A percentile compares a stretch with the other conserved stretches of the same genome.
Evolutionary conservation across 1,140 invertebrate species (phyloP).

Genomic region (Plectrocnemia conspersa): DNA sequence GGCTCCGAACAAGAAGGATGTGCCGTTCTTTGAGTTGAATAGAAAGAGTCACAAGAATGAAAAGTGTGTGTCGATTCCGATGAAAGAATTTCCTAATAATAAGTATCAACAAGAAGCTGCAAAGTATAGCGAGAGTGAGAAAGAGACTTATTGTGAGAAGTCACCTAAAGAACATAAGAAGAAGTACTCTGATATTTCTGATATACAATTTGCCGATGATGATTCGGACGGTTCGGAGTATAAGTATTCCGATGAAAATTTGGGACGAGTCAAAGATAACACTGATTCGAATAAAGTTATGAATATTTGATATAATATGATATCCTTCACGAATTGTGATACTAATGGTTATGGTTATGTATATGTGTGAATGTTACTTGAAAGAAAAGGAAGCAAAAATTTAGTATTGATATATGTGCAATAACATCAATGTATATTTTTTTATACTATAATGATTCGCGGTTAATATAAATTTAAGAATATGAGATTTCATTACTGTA

Average conservation of each 20-base stretch:
- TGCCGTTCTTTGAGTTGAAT: conserved; percentile 21
- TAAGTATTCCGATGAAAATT: conserved; percentile 37
- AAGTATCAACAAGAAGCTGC: conserved; percentile 39
- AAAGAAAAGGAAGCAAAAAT: background rate
- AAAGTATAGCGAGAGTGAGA: conserved; percentile 41
- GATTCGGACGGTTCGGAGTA: conserved; percentile 49
- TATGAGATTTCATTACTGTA: too few relatives aligned
- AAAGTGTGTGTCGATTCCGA: conserved; percentile 42
- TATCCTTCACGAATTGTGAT: background rate
- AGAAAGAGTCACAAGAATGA: conserved; percentile 38
- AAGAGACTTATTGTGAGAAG: conserved; percentile 39
- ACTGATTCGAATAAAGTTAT: conserved; percentile 6
- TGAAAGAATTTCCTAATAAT: conserved; percentile 44
- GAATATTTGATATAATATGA: conserved; percentile 9
- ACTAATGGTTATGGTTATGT: background rate
- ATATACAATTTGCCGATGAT: conserved; percentile 49
- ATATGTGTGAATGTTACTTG: background rate
- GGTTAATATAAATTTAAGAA: too few relatives aligned
- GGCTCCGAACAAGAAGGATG: conserved; percentile 25
- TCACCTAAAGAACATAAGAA: conserved; percentile 42
- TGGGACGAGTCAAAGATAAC: conserved; percentile 4
- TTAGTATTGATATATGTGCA: background rate
- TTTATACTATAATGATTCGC: too few relatives aligned
- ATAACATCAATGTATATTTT: conserved; percentile 8
- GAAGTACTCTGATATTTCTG: conserved; percentile 41